A percentile compares a stretch with the other conserved stretches of the same genome.
These are phyloP conservation scores for Stomorhina lunata DNA, from an alignment of 2,888 invertebrate genomes.

Conservation along the genomic window DNA sequence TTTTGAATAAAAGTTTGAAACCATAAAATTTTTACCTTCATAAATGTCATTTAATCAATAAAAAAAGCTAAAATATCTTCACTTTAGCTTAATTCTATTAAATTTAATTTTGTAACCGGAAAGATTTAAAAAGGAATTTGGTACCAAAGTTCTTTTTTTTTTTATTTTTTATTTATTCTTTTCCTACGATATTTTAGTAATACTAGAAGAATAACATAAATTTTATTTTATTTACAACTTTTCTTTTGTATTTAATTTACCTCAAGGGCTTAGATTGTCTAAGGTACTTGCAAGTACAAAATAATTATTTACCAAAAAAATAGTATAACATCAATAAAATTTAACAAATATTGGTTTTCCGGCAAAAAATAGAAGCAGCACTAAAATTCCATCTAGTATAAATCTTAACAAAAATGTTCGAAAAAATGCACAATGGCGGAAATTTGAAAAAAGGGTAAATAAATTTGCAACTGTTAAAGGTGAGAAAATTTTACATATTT, in stretches of 20 bases:
- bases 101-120: too few relatives aligned
- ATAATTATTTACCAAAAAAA: slow-evolving; percentile 3
- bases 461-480: background rate
- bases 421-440: background rate
- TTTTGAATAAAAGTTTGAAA: too few relatives aligned
- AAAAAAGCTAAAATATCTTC: too few relatives aligned
- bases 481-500: too few relatives aligned
- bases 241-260: background rate
- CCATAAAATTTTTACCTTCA: too few relatives aligned
- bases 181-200: too few relatives aligned
- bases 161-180: too few relatives aligned
- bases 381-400: too few relatives aligned
- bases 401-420: slow-evolving; percentile 28
- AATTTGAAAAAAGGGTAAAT: background rate
- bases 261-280: slow-evolving; percentile 34
- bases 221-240: slow-evolving; percentile 5
- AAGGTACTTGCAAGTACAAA: background rate
- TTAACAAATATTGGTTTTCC: slow-evolving; percentile 28
- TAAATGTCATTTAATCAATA: too few relatives aligned
- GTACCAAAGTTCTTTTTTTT: too few relatives aligned
- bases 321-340: slow-evolving; percentile 7
- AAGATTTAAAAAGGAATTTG: too few relatives aligned
- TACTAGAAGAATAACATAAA: slow-evolving; percentile 16
- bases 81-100: too few relatives aligned
- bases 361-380: background rate